These are phyloP conservation scores for Leptinotarsa lineolata DNA, from an alignment of 1,140 invertebrate species.

Conservation along the genomic window DNA sequence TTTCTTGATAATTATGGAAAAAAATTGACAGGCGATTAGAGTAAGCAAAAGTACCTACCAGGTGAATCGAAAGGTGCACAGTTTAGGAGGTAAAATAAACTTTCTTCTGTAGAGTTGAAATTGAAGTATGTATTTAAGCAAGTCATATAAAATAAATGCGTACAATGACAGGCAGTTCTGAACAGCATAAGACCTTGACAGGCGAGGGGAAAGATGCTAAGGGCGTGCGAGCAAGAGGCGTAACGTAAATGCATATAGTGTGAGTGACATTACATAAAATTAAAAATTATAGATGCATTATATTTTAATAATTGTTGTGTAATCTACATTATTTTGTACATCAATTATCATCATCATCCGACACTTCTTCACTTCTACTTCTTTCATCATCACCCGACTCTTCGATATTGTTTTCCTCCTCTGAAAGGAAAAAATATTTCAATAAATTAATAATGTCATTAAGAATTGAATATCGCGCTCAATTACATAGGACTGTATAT, in stretches of 20 bases:
- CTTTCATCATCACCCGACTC: constrained; percentile 29
- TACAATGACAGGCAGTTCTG: too few species aligned
- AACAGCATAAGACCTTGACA: constrained; percentile 23
- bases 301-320: constrained; percentile 22
- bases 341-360: constrained; percentile 24
- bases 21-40: too few species aligned
- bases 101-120: too few species aligned
- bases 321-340: constrained; percentile 22
- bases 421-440: constrained; percentile 31
- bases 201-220: constrained; percentile 29
- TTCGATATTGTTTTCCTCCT: constrained; percentile 29
- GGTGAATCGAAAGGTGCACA: too few species aligned
- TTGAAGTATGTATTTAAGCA: not conserved
- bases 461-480: constrained; percentile 28
- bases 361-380: constrained; percentile 17
- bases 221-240: not conserved
- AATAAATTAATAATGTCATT: constrained; percentile 28
- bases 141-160: not conserved
- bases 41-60: too few species aligned
- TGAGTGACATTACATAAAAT: not conserved
- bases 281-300: constrained; percentile 3
- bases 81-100: too few species aligned
- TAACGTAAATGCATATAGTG: constrained; percentile 12
- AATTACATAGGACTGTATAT: constrained; percentile 34
- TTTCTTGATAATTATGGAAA: not conserved